Base-by-base conservation (phyloP, 2,888 invertebrate genomes). In the Agrilus cyanescens region DNA sequence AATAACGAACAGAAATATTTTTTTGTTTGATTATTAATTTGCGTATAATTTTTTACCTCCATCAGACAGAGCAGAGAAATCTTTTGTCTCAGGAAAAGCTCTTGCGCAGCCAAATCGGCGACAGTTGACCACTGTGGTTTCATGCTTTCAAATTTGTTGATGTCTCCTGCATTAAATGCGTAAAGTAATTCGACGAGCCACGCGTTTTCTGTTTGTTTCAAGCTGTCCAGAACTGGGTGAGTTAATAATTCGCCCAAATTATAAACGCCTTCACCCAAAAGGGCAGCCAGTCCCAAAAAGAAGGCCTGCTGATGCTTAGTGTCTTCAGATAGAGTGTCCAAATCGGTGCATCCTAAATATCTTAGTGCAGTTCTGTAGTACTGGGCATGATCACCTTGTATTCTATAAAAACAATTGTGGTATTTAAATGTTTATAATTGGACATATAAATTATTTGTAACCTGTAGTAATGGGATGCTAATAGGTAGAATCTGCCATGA, bases 171-270 rank as follows among this genome's bases (percentile, higher is more conserved):
- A 57, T 91, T 93, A 53, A 93, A 93, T 0, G 91, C 87, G 48
- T 79, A 79, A 7, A 97, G 71, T 16, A 96, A 70, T 48, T 91
- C 86, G 7, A 85, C 73, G 0, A 90, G 74, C 97, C 97, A 98
- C 37, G 82, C 79, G 55, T 90, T 87, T 1, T 78, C 70, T 0
- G 91, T 88, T 15, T 76, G 76, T 48, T 84, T 80, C 36, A 98
- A 70, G 0, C 88, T 80, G 50, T 89, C 82, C 53, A 99, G 68
- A 43, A 98, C 85, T 0, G 95, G 91, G 70, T 98, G 97, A 0
- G 94, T 94, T 36, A 97, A 68, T 66, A 99, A 71, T 66, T 98
- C 98, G 0, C 95, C 97, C 53, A 98, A 80, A 64, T 98, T 98
- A 65, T 96, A 98, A 14, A 99, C 89, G 15, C 86, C 88, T 56